These are phyloP conservation scores for Pemphigus obesinymphae DNA, from an alignment of 1,140 invertebrate species.

Conservation along the genomic window DNA sequence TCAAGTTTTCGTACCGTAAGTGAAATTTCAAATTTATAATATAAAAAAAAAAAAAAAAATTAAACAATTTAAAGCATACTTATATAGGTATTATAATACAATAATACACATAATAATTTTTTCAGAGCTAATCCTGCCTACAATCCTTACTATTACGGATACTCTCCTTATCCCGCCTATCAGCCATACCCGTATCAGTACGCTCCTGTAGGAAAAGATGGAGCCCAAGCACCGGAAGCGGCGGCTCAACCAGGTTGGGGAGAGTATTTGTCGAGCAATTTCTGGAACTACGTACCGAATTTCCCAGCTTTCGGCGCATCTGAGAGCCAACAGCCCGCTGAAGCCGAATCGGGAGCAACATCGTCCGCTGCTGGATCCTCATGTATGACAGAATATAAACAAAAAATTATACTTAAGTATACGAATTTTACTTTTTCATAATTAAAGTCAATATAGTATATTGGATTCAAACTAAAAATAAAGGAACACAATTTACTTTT, in stretches of 20 bases:
- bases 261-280: neutral
- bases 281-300: neutral
- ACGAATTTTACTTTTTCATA: no score
- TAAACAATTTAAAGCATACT: neutral
- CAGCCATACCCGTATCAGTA: neutral
- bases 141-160: slow-evolving; percentile 22
- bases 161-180: neutral
- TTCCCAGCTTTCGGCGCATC: neutral
- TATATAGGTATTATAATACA: no score
- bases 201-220: neutral
- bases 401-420: neutral
- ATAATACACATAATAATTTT: neutral
- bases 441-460: no score
- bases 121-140: slow-evolving; percentile 35
- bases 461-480: no score
- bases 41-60: neutral
- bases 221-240: neutral
- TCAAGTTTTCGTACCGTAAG: slow-evolving; percentile 22
- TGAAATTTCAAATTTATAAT: neutral
- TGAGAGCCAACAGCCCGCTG: neutral
- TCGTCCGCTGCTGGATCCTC: neutral
- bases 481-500: no score
- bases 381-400: neutral
- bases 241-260: neutral
- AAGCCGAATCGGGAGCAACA: neutral